Percentiles rank a stretch among this genome's conserved stretches.
phyloP scores from a whole-genome alignment of 2,113 vertebrate species.

The Cephalopholis sonnerati region DNA sequence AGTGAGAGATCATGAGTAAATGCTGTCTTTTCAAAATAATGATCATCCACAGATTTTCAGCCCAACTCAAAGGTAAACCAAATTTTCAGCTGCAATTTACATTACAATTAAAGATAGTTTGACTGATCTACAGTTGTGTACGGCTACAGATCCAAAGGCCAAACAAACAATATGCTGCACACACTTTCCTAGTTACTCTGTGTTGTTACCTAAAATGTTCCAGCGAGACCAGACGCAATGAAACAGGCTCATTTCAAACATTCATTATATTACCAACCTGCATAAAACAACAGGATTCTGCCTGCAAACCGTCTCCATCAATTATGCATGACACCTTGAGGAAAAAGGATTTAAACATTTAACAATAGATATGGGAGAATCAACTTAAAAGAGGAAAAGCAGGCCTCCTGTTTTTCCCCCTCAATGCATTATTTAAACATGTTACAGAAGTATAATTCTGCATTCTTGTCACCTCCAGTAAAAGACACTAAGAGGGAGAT shows the following conservation, averaged over 20 bases:
- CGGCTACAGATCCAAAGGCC: neutral
- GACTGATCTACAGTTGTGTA: neutral
- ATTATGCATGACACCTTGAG: conserved; percentile 29
- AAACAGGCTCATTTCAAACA: conserved; percentile 18
- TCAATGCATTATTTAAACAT: conserved; percentile 34
- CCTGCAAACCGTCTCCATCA: conserved; percentile 7
- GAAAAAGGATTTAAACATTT: conserved; percentile 55
- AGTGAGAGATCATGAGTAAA: neutral
- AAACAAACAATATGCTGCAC: neutral
- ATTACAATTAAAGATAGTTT: neutral
- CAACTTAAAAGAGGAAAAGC: conserved; percentile 23
- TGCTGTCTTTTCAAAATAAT: too few relatives aligned
- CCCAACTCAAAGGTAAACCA: neutral
- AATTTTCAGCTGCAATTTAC: neutral
- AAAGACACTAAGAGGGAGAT: neutral
- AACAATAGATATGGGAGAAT: conserved; percentile 43
- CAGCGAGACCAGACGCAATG: neutral
- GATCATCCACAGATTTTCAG: neutral
- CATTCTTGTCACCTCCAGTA: conserved; percentile 2
- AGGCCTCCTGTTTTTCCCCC: conserved; percentile 7
- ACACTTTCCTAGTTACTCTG: neutral
- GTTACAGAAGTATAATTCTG: conserved; percentile 27
- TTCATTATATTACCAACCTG: conserved; percentile 10
- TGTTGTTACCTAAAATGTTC: neutral
- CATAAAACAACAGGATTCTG: conserved; percentile 32